These are phyloP conservation scores for Plumapathes pennacea DNA, from an alignment of 92 coral and sea anemone species.

Conservation along the genomic window DNA sequence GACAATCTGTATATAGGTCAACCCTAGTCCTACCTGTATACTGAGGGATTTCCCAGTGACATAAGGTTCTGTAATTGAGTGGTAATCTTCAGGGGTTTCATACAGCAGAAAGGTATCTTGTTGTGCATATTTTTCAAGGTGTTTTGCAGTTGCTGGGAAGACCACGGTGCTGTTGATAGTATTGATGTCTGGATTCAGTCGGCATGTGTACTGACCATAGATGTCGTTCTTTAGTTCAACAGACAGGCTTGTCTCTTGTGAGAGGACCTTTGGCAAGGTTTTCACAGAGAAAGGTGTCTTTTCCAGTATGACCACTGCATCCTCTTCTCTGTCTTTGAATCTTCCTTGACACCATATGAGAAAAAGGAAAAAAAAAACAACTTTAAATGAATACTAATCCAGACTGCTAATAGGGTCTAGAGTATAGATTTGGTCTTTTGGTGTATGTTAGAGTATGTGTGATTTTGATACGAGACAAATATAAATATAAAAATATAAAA, in stretches of 20 bases:
- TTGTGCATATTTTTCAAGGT: conserved; percentile 78
- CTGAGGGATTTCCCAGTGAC: conserved; percentile 70
- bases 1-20: no score
- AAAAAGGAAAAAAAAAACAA: not conserved
- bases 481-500: no score
- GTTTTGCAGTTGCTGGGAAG: conserved; percentile 87
- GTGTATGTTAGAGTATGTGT: no score
- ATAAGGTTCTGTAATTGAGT: conserved; percentile 69
- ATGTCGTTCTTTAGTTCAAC: conserved; percentile 84
- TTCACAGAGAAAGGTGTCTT: conserved; percentile 87
- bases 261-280: conserved; percentile 61
- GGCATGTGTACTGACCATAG: conserved; percentile 80
- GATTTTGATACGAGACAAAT: no score
- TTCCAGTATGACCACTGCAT: conserved; percentile 92
- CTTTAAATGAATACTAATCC: not conserved
- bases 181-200: conserved; percentile 65
- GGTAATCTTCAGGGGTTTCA: conserved; percentile 81
- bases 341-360: no score
- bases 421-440: no score
- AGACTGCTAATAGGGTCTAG: no score
- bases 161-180: conserved; percentile 80
- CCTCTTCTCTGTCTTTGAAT: conserved; percentile 56
- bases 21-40: conserved; percentile 65
- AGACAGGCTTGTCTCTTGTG: conserved; percentile 59
- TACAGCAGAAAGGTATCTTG: conserved; percentile 59